Conservation (phyloP, 2,113 vertebrate genomes). For the Actenoides hombroni region DNA sequence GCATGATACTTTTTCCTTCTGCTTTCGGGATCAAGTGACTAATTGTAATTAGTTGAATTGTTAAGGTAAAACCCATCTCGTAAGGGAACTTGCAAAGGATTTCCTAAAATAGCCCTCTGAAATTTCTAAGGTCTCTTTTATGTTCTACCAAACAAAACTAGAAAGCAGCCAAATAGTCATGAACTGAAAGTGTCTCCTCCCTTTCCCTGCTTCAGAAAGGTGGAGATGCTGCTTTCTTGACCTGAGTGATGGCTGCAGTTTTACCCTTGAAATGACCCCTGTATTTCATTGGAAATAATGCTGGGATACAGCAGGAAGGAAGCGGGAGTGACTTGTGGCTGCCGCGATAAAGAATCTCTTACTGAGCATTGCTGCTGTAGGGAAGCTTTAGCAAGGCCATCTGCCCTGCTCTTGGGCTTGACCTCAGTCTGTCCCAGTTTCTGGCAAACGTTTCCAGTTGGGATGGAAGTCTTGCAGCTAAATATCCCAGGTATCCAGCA, state of each 20-base stretch:
- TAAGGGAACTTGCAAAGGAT: constrained; percentile 1
- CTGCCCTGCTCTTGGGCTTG: background rate
- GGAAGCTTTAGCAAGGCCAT: background rate
- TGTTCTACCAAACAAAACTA: constrained; percentile 3
- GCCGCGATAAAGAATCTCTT: background rate
- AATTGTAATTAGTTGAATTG: constrained; percentile 14
- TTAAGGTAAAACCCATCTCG: background rate
- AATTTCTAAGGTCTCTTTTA: constrained; percentile 12
- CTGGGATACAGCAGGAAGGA: constrained; percentile 1
- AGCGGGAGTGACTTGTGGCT: background rate
- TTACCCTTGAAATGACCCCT: background rate
- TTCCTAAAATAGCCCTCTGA: constrained; percentile 26
- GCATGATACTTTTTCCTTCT: constrained; percentile 1
- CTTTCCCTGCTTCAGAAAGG: background rate
- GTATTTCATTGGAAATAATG: background rate
- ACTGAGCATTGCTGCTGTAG: background rate
- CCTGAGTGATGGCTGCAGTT: background rate
- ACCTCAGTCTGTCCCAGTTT: background rate
- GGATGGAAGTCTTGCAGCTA: background rate
- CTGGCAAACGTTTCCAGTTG: background rate
- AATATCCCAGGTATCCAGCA: background rate
- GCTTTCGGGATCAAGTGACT: background rate
- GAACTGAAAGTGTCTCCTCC: background rate
- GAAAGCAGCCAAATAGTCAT: background rate
- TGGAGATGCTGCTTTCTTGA: background rate